A percentile compares a stretch with the other conserved stretches of the same genome.
Evolutionary conservation across 2,113 vertebrate genomes (phyloP).

Genomic region (Hippocampus guttulatus): DNA sequence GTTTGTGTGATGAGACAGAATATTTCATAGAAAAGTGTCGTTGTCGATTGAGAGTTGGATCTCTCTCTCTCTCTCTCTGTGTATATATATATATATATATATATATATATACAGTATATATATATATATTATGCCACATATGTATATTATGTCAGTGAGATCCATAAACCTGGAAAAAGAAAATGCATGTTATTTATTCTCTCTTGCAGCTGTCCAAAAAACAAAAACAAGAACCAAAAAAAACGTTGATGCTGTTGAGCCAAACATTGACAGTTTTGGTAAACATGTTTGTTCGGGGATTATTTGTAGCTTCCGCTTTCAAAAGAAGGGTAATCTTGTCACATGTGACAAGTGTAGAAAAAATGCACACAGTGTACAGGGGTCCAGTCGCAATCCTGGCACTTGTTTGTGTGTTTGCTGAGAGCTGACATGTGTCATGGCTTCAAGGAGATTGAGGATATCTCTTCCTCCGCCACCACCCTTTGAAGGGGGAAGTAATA

Average conservation of each 20-base stretch:
- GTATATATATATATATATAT: too few relatives aligned
- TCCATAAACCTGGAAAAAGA: not conserved
- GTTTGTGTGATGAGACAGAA: conserved; percentile 19
- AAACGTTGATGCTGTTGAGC: conserved; percentile 30
- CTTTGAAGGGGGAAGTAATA: conserved; percentile 71
- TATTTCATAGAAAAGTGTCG: conserved; percentile 1
- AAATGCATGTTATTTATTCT: conserved; percentile 1
- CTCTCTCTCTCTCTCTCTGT: too few relatives aligned
- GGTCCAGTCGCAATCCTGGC: conserved; percentile 33
- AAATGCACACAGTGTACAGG: conserved; percentile 12
- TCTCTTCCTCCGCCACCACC: conserved; percentile 59
- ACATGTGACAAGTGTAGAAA: conserved; percentile 24
- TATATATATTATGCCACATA: not conserved
- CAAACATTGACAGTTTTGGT: conserved; percentile 22
- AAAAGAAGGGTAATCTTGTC: conserved; percentile 44
- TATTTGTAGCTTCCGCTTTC: conserved; percentile 28
- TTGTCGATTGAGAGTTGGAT: not conserved
- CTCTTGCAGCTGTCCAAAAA: not conserved
- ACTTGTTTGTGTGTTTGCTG: conserved; percentile 43
- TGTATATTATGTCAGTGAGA: not conserved
- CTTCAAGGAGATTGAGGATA: conserved; percentile 59
- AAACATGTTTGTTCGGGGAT: conserved; percentile 51
- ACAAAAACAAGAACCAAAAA: not conserved
- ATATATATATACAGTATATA: too few relatives aligned
- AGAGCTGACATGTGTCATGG: conserved; percentile 54